phyloP scores from a whole-genome alignment of 2,888 invertebrate genomes.

The Germaria angustata region DNA sequence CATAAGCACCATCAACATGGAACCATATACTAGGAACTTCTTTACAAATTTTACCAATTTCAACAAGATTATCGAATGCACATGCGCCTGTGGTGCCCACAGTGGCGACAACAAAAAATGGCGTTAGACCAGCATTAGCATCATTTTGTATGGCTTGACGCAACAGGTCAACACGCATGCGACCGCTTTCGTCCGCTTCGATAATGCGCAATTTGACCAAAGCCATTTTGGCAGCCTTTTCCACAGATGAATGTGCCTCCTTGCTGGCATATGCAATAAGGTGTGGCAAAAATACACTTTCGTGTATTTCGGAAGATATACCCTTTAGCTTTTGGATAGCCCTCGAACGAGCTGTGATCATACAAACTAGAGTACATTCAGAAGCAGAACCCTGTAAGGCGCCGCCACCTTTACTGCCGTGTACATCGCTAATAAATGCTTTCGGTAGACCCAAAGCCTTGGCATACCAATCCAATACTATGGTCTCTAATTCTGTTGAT shows the following conservation, averaged over 20 bases:
- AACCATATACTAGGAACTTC: conserved; percentile 86
- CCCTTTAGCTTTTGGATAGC: conserved; percentile 86
- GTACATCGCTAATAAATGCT: conserved; percentile 82
- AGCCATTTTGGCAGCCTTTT: conserved; percentile 90
- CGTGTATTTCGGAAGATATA: conserved; percentile 81
- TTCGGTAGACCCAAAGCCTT: conserved; percentile 87
- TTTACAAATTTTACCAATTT: conserved; percentile 87
- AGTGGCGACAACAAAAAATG: conserved; percentile 91
- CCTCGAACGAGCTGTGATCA: conserved; percentile 87
- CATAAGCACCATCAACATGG: conserved; percentile 93
- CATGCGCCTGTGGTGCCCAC: conserved; percentile 91
- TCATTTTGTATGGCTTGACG: conserved; percentile 86
- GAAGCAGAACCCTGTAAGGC: conserved; percentile 92
- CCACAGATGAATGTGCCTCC: conserved; percentile 88
- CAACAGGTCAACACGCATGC: conserved; percentile 84
- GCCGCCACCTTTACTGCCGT: conserved; percentile 85
- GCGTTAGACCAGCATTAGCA: conserved; percentile 86
- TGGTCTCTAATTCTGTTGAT: conserved; percentile 91
- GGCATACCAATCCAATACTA: conserved; percentile 91
- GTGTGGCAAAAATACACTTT: conserved; percentile 87
- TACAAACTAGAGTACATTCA: conserved; percentile 88
- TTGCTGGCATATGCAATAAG: conserved; percentile 88
- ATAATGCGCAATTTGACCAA: conserved; percentile 86
- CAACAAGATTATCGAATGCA: conserved; percentile 89
- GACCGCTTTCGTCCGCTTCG: conserved; percentile 86